These are phyloP conservation scores for Anas platyrhynchos DNA, from an alignment of 2,113 vertebrate genomes.

Conservation along the genomic window DNA sequence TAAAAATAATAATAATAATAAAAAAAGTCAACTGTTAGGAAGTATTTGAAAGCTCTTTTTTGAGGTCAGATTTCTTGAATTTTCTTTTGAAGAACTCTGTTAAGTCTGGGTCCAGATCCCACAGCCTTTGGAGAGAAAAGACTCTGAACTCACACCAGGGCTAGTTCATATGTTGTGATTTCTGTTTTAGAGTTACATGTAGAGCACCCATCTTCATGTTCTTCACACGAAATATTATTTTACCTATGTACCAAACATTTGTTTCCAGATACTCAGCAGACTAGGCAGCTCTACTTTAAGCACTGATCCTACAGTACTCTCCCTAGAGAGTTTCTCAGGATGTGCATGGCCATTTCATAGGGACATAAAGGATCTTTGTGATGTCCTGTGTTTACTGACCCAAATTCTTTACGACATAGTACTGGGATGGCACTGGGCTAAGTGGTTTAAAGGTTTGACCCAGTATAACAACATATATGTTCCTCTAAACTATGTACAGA, in stretches of 20 bases:
- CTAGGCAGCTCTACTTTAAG: not conserved
- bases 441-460: not conserved
- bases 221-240: not conserved
- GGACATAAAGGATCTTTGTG: not conserved
- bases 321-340: not conserved
- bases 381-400: not conserved
- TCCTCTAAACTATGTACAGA: not conserved
- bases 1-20: too few relatives aligned
- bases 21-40: not conserved
- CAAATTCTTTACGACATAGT: not conserved
- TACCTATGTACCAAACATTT: not conserved
- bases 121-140: not conserved
- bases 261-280: not conserved
- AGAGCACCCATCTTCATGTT: not conserved
- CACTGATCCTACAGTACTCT: not conserved
- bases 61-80: not conserved
- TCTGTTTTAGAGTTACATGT: rapidly evolving
- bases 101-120: not conserved
- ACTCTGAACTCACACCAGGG: not conserved
- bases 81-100: not conserved
- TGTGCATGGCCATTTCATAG: not conserved
- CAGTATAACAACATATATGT: rapidly evolving
- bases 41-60: not conserved
- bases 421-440: not conserved
- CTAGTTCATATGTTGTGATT: not conserved